Conservation (phyloP, 2,888 invertebrate species). For the Drosophila yooni region DNA sequence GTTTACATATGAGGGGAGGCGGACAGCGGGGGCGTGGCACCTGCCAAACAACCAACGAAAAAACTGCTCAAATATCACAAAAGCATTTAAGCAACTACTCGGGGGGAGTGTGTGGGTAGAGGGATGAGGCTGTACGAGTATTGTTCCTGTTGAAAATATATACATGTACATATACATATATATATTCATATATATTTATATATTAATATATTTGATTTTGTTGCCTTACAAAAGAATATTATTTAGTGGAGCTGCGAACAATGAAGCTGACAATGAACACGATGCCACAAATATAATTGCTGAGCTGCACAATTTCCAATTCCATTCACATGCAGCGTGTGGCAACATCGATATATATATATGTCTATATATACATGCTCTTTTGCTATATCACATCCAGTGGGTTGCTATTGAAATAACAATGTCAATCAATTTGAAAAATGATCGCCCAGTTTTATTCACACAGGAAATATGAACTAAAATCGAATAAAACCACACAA, state of each 20-base stretch:
- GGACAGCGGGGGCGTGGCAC: constrained; percentile 43
- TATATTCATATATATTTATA: constrained; percentile 1
- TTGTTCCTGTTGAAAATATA: constrained; percentile 4
- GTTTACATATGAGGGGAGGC: constrained; percentile 56
- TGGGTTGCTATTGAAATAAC: background rate
- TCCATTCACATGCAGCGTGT: constrained; percentile 22
- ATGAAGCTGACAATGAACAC: constrained; percentile 28
- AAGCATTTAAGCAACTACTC: constrained; percentile 45
- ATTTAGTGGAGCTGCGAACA: constrained; percentile 45
- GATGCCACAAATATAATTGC: constrained; percentile 41
- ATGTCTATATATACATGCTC: background rate
- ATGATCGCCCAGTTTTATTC: background rate
- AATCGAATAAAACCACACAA: background rate
- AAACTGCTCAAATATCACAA: constrained; percentile 55
- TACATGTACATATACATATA: background rate
- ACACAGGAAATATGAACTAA: background rate
- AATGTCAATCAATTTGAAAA: background rate
- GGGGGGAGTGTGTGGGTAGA: background rate
- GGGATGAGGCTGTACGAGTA: constrained; percentile 12
- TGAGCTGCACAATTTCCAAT: constrained; percentile 20
- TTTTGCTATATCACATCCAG: background rate
- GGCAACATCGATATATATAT: constrained; percentile 1
- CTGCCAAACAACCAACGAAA: constrained; percentile 30
- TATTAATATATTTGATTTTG: constrained; percentile 12
- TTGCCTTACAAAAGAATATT: constrained; percentile 42